phyloP scores from a whole-genome alignment of 2,888 invertebrate species.

The Eupithecia vulgata region DNA sequence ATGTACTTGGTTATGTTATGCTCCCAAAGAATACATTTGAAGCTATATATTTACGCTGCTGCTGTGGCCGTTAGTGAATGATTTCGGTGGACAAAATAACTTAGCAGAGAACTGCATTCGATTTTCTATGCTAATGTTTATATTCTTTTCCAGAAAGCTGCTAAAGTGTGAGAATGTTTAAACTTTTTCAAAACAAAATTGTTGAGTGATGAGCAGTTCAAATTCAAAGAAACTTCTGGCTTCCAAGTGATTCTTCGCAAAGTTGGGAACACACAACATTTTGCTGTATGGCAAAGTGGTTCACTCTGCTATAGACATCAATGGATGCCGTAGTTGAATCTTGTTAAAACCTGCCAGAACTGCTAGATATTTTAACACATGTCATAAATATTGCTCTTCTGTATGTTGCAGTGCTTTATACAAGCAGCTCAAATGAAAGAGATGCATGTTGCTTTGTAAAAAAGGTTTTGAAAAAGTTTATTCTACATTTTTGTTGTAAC shows the following conservation, averaged over 20 bases:
- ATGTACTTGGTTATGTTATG: neutral
- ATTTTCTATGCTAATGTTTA: neutral
- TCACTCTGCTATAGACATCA: neutral
- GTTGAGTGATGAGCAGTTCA: neutral
- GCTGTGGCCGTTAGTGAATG: neutral
- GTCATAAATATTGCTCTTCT: neutral
- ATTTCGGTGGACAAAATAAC: neutral
- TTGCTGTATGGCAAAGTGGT: neutral
- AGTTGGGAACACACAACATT: neutral
- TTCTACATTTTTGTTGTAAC: neutral
- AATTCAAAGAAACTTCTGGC: neutral
- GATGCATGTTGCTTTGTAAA: slow-evolving; percentile 1
- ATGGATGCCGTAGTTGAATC: neutral
- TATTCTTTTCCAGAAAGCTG: slow-evolving; percentile 7
- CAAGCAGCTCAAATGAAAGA: neutral
- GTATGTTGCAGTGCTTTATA: neutral
- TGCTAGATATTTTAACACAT: slow-evolving; percentile 3
- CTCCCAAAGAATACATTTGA: neutral
- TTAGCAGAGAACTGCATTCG: neutral
- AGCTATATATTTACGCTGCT: neutral
- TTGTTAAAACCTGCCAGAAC: slow-evolving; percentile 3
- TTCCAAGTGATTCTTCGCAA: neutral
- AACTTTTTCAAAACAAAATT: slow-evolving; percentile 14
- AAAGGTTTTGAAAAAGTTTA: slow-evolving; percentile 7
- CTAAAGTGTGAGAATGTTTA: neutral